Evolutionary conservation across 2,888 invertebrate genomes (phyloP), one percentile per base, ranked within the genome.

Genomic region (Psylliodes chrysocephalus): DNA sequence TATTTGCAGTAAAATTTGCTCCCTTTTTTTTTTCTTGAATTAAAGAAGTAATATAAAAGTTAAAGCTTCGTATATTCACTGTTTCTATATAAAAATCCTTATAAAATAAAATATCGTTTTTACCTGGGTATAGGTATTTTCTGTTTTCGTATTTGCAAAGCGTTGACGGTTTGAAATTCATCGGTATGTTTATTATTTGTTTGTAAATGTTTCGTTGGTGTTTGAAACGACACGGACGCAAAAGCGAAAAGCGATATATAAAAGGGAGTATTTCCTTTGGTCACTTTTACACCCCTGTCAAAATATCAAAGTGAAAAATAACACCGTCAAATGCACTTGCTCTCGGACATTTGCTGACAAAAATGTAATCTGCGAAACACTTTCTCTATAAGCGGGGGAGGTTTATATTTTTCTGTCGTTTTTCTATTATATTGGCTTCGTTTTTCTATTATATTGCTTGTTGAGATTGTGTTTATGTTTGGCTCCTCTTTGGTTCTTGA

Each of bases 241-340:
- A 66, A 67, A 42, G 60, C 64, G 57, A 51, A 56, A 53, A 63
- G 66, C 64, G 64, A 60, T 56, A 68, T 66, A 67, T 67, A 62
- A 71, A 70, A 69, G 68, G 72, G 64, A 64, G 63, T 60, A 55
- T 74, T 73, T 73, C 71, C 73, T 75, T 75, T 73, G 76, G 79
- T 79, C 79, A 79, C 77, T 79, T 74, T 76, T 73, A 77, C 78
- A 77, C 79, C 79, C 79, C 77, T 75, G 79, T 80, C 80, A 78
- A 77, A 78, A 78, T 77, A 80, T 79, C 79, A 77, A 78, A 78
- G 79, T 80, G 81, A 81, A 81, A 80, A 80, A 81, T 80, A 77
- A 74, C 79, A 76, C 79, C 80, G 81, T 80, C 81, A 81, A 73
- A 72, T 76, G 74, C 81, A 81, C 79, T 77, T 78, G 81, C 71